Percentiles rank a stretch among this genome's conserved stretches.
Evolutionary conservation across 2,113 vertebrate genomes (phyloP).

Genomic region (Phalacrocorax aristotelis): DNA sequence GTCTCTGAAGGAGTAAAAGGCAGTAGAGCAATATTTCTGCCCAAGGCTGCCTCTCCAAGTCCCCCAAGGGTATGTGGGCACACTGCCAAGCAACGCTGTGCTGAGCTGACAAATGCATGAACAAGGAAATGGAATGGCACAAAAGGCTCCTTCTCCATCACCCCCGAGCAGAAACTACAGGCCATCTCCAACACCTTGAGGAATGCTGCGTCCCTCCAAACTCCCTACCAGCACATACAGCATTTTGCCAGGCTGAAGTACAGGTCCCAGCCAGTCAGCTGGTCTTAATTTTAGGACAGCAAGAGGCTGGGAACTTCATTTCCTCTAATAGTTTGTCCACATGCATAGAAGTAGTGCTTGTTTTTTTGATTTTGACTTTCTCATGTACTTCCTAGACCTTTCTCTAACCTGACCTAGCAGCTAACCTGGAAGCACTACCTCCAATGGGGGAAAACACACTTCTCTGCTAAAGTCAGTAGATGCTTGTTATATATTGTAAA

Average conservation of each 20-base stretch:
- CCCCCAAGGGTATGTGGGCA: rapidly evolving
- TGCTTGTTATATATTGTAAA: not conserved
- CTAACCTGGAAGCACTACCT: not conserved
- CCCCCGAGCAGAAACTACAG: not conserved
- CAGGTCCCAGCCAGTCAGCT: not conserved
- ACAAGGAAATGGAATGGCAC: not conserved
- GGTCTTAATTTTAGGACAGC: not conserved
- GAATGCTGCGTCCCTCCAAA: not conserved
- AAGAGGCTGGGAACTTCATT: not conserved
- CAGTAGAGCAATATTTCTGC: not conserved
- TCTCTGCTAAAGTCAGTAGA: not conserved
- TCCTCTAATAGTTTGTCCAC: not conserved
- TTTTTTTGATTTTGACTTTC: not conserved
- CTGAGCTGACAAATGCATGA: not conserved
- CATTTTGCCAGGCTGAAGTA: not conserved
- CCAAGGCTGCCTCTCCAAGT: not conserved
- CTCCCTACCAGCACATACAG: not conserved
- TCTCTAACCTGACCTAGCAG: not conserved
- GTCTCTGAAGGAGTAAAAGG: not conserved
- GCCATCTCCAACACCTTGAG: not conserved
- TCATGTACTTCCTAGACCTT: not conserved
- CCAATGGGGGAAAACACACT: not conserved
- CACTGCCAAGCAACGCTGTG: not conserved
- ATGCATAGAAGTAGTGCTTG: not conserved
- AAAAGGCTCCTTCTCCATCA: not conserved